Conservation (phyloP, 1,140 invertebrate species). For the Aethina tumida region DNA sequence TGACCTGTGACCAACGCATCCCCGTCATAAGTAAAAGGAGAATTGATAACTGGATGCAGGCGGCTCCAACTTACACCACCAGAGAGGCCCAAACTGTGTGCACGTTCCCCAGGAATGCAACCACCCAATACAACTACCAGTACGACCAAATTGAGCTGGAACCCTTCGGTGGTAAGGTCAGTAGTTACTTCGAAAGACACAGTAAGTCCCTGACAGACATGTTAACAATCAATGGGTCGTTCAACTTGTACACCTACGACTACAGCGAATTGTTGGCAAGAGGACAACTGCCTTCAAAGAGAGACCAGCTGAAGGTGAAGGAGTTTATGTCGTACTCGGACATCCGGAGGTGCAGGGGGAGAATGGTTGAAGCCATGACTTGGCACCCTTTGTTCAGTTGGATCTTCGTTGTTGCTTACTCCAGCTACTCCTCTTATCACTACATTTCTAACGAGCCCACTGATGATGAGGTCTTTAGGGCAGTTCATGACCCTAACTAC, state of each 20-base stretch:
- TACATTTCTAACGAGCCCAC: constrained; percentile 16
- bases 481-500: constrained; percentile 44
- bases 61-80: too few relatives aligned
- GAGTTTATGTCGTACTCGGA: constrained; percentile 54
- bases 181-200: too few relatives aligned
- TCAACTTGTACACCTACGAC: constrained; percentile 57
- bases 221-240: constrained; percentile 48
- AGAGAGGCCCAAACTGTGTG: too few relatives aligned
- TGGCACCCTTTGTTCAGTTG: constrained; percentile 63
- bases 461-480: constrained; percentile 29
- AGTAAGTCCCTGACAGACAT: too few relatives aligned
- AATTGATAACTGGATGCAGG: too few relatives aligned
- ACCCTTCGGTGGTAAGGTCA: too few relatives aligned
- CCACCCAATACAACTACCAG: too few relatives aligned
- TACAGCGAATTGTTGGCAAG: constrained; percentile 34
- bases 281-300: constrained; percentile 1
- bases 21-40: too few relatives aligned
- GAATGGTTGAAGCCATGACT: constrained; percentile 50
- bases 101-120: too few relatives aligned
- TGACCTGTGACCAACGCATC: too few relatives aligned
- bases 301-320: constrained; percentile 36
- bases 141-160: too few relatives aligned
- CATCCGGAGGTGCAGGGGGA: constrained; percentile 45
- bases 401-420: constrained; percentile 52
- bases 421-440: constrained; percentile 37